Evolutionary conservation across 2,797 vertebrate species (phyloP).

Genomic region (Brachyrhaphis roseni): DNA sequence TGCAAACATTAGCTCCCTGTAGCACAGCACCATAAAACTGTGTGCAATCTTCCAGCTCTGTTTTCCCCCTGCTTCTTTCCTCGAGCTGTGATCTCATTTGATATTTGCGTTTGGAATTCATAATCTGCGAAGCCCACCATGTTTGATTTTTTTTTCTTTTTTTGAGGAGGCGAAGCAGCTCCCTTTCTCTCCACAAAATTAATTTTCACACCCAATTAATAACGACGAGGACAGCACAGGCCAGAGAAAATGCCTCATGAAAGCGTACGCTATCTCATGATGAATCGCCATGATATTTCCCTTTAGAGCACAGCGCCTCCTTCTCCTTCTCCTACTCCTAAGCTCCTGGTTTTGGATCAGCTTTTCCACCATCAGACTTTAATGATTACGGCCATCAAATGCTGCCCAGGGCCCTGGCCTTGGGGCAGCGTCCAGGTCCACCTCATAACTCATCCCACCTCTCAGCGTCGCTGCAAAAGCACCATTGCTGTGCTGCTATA

Average conservation of each 20-base stretch:
- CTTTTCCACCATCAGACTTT: constrained; percentile 73
- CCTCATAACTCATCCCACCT: constrained; percentile 75
- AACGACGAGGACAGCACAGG: constrained; percentile 43
- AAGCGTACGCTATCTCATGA: constrained; percentile 70
- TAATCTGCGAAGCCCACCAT: constrained; percentile 39
- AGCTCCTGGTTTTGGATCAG: constrained; percentile 71
- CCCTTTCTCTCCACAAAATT: constrained; percentile 43
- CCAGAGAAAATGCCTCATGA: constrained; percentile 56
- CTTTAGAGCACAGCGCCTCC: constrained; percentile 56
- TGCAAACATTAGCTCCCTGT: constrained; percentile 45
- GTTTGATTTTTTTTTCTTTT: constrained; percentile 20
- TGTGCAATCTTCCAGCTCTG: constrained; percentile 17
- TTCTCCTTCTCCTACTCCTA: constrained; percentile 41
- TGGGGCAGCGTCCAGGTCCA: constrained; percentile 69
- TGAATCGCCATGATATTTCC: constrained; percentile 78
- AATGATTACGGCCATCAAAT: constrained; percentile 78
- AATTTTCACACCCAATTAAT: constrained; percentile 72
- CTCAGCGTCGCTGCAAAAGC: constrained; percentile 59
- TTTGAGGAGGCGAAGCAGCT: constrained; percentile 28
- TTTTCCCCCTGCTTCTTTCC: constrained; percentile 12
- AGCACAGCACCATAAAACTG: background rate
- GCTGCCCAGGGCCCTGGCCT: constrained; percentile 73
- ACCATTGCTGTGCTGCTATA: constrained; percentile 14
- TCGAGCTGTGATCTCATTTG: constrained; percentile 30
- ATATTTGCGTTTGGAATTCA: constrained; percentile 40